A percentile compares a stretch with the other conserved stretches of the same genome.
These are phyloP conservation scores for Drosophila burlai DNA, from an alignment of 1,140 invertebrate genomes.

Conservation along the genomic window DNA sequence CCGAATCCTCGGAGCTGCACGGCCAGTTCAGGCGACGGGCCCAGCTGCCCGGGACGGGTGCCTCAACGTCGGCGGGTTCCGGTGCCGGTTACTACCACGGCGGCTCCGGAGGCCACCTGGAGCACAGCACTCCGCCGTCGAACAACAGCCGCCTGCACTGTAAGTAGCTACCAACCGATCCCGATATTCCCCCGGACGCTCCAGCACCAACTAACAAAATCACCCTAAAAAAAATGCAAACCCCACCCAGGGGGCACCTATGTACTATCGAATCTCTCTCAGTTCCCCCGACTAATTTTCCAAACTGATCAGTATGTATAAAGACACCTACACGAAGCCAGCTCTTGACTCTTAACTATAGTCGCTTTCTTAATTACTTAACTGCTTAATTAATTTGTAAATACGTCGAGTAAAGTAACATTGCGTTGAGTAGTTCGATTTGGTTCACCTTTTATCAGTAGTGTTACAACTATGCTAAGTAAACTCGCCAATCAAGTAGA, in stretches of 20 bases:
- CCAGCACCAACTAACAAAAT: conserved; percentile 37
- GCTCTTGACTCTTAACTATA: conserved; percentile 6
- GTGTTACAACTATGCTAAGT: conserved; percentile 14
- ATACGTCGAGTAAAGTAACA: conserved; percentile 37
- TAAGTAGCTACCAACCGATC: conserved; percentile 72
- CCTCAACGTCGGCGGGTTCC: conserved; percentile 56
- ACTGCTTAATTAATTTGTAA: conserved; percentile 24
- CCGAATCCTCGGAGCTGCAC: conserved; percentile 94
- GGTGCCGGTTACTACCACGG: conserved; percentile 85
- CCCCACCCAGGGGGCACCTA: conserved; percentile 20
- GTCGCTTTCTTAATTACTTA: conserved; percentile 10
- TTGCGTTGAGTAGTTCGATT: conserved; percentile 46
- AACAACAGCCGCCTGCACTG: conserved; percentile 85
- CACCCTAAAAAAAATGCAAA: conserved; percentile 3
- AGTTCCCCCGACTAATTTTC: conserved; percentile 23
- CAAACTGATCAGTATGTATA: conserved; percentile 35
- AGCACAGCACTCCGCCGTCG: conserved; percentile 86
- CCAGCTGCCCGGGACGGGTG: conserved; percentile 66
- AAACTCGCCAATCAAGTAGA: conserved; percentile 21
- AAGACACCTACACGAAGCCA: conserved; percentile 8
- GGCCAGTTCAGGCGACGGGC: conserved; percentile 90
- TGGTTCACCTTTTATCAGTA: conserved; percentile 27
- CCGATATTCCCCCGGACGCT: conserved; percentile 33
- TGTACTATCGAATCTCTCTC: conserved; percentile 5
- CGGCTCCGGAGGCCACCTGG: conserved; percentile 85